A percentile compares a stretch with the other conserved stretches of the same genome.
Conservation (phyloP, 1,140 invertebrate species). For the Lysiphlebus fabarum region DNA sequence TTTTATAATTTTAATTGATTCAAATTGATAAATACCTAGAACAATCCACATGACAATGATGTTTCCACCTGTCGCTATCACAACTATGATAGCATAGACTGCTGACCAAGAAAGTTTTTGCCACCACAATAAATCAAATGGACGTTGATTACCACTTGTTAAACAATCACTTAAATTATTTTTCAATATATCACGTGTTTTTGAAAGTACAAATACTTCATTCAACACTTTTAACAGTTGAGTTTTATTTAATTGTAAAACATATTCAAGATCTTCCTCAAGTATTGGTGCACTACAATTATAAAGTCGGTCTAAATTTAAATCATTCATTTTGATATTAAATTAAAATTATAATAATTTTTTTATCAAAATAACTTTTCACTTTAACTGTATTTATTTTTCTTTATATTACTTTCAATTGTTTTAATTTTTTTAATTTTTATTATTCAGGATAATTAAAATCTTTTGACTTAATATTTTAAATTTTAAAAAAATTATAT, state of each 20-base stretch:
- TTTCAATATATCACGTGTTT: constrained; percentile 26
- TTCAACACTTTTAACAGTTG: constrained; percentile 32
- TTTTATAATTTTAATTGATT: too few relatives aligned
- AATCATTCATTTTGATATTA: constrained; percentile 32
- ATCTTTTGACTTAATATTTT: too few relatives aligned
- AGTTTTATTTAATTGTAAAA: constrained; percentile 32
- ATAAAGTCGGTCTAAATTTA: constrained; percentile 30
- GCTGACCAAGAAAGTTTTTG: constrained; percentile 68
- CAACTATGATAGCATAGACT: constrained; percentile 70
- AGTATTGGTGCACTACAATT: constrained; percentile 38
- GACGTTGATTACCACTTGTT: constrained; percentile 33
- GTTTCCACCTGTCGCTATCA: constrained; percentile 78
- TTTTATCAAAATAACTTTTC: not conserved
- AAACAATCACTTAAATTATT: constrained; percentile 39
- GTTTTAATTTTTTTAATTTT: constrained; percentile 10
- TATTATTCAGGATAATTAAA: too few relatives aligned
- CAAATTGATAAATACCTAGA: constrained; percentile 62
- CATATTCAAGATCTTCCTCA: constrained; percentile 28
- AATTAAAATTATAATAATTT: constrained; percentile 1
- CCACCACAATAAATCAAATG: constrained; percentile 57
- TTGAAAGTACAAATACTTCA: constrained; percentile 30
- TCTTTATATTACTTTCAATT: constrained; percentile 6
- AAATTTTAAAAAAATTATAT: too few relatives aligned
- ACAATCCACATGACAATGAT: constrained; percentile 88
- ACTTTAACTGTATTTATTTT: constrained; percentile 1